Base-by-base conservation (phyloP, 2,797 vertebrate genomes). In the Pseudomugil gertrudae region DNA sequence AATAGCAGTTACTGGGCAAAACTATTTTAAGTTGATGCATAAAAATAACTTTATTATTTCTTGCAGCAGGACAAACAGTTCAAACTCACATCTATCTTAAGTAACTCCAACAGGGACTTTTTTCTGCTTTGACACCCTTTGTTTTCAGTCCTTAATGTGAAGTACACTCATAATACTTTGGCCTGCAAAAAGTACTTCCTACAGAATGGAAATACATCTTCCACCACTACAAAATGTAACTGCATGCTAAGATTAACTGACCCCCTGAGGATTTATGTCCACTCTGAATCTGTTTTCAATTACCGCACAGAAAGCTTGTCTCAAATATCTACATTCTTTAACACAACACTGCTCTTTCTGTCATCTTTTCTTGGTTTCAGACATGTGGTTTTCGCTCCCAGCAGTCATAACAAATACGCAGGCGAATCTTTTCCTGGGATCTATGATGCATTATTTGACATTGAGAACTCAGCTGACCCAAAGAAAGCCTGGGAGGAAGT, bases 371-470 rank as follows among this genome's bases (percentile, higher is more conserved):
- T 72, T 48, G 69, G 13, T 84, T 79, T 58, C 63, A 98, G 97
- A 64, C 97, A 99, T 57, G 63, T 98, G 43, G 94, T 98, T 72
- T 98, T 95, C 71, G 97, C 97, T 70, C 97, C 97, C 32, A 99
- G 95, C 90, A 96, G 94, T 73, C 95, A 96, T 73, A 98, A 98
- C 72, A 99, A 99, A 80, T 99, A 98, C 0, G 93, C 94, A 0
- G 96, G 96, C 0, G 95, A 96, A 79, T 96, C 96, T 11, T 98
- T 98, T 83, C 97, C 98, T 0, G 98, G 97, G 55, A 97, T 99
- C 84, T 98, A 96, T 0, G 98, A 99, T 58, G 93, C 97, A 56
- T 58, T 99, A 89, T 96, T 98, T 77, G 94, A 96, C 79, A 98
- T 97, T 0, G 81, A 94, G 80, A 95, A 90, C 63, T 92, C 93